These are phyloP conservation scores for Pipistrellus pipistrellus DNA, from an alignment of 2,797 vertebrate species.

Conservation along the genomic window DNA sequence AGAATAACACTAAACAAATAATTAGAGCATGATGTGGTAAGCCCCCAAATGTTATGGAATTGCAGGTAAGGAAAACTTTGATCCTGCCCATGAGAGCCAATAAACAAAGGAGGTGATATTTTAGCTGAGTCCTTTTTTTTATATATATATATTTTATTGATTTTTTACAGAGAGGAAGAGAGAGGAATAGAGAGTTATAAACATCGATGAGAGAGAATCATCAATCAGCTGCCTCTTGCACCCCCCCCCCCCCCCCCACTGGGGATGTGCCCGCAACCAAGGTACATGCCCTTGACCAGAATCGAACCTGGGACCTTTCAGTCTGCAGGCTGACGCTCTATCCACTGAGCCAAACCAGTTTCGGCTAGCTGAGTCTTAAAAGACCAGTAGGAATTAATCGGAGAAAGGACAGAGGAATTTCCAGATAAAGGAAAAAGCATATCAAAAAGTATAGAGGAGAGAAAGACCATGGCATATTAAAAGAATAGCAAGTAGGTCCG, in stretches of 20 bases:
- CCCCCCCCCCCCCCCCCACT: no score
- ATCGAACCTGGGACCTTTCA: no score
- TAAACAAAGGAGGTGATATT: background rate
- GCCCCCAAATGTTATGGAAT: background rate
- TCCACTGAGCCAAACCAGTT: no score
- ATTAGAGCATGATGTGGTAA: background rate
- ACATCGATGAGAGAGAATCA: no score
- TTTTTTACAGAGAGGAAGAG: no score
- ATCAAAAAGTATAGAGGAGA: background rate
- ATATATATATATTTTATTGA: no score
- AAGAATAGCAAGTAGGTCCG: background rate
- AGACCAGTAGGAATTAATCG: background rate
- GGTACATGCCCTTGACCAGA: no score
- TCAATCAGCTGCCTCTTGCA: no score
- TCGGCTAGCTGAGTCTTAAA: background rate
- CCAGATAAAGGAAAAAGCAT: constrained; percentile 2
- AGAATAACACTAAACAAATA: background rate
- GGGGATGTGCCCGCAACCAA: no score
- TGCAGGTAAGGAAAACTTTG: background rate
- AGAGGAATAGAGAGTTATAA: no score
- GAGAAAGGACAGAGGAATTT: constrained; percentile 6
- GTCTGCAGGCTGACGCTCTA: no score
- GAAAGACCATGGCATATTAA: background rate
- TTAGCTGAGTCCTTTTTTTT: background rate
- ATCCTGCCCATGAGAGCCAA: background rate